Evolutionary conservation across 2,797 vertebrate species (phyloP).

Genomic region (Spinibarbus caldwelli): DNA sequence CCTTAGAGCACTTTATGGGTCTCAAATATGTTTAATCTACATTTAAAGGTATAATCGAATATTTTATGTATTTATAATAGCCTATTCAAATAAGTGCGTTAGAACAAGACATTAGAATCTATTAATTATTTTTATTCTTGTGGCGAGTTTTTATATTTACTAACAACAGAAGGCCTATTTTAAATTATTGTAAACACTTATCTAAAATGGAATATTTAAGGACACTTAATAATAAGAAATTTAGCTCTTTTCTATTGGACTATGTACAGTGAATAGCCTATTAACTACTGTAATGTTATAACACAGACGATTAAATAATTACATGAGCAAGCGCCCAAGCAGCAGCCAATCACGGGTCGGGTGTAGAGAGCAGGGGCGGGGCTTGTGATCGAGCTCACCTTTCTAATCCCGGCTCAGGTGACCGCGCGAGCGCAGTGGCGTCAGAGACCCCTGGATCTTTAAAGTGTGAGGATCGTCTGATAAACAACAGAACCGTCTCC

Average conservation of each 20-base stretch:
- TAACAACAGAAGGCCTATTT: not conserved
- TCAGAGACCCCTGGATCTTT: not conserved
- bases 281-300: not conserved
- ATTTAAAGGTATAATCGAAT: too few species aligned
- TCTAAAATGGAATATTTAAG: not conserved
- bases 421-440: not conserved
- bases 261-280: not conserved
- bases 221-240: not conserved
- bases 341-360: not conserved
- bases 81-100: too few species aligned
- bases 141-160: not conserved
- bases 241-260: not conserved
- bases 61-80: too few species aligned
- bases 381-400: conserved; percentile 13
- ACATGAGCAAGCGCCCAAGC: not conserved
- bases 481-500: not conserved
- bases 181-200: not conserved
- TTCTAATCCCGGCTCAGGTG: conserved; percentile 35
- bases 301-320: not conserved
- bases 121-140: not conserved
- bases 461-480: not conserved
- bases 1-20: too few species aligned
- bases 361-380: not conserved
- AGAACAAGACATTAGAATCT: not conserved
- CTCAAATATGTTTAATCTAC: too few species aligned